A percentile compares a stretch with the other conserved stretches of the same genome.
Evolutionary conservation across 1,140 invertebrate genomes (phyloP).

Genomic region (Pomacea maculata): DNA sequence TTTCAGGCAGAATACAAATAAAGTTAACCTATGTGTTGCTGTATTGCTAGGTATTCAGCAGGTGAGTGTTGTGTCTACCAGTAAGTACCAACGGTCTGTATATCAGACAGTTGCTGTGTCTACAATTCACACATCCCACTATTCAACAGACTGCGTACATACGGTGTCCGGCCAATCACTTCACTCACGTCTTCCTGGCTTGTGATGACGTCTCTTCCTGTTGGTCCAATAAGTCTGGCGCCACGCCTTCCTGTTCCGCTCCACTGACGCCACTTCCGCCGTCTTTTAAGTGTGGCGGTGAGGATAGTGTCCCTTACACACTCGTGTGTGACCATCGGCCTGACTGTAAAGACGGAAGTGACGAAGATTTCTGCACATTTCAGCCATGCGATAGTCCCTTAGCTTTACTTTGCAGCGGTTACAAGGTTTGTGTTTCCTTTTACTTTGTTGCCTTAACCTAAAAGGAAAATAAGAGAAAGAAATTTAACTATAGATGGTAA

Average conservation of each 20-base stretch:
- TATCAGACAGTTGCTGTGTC: too few species aligned
- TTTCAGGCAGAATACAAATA: too few species aligned
- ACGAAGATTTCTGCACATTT: conserved; percentile 18
- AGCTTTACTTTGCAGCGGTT: too few species aligned
- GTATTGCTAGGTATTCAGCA: too few species aligned
- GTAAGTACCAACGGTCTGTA: too few species aligned
- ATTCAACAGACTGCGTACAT: not conserved
- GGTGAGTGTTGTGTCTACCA: too few species aligned
- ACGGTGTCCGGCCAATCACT: not conserved
- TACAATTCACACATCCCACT: too few species aligned
- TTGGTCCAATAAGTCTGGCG: not conserved
- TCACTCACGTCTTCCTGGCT: conserved; percentile 8
- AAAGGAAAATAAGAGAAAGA: too few species aligned
- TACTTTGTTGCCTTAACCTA: too few species aligned
- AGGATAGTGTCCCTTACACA: not conserved
- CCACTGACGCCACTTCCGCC: conserved; percentile 11
- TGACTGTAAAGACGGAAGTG: conserved; percentile 16
- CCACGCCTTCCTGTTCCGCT: not conserved
- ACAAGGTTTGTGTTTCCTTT: too few species aligned
- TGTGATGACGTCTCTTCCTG: not conserved
- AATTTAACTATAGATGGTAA: too few species aligned
- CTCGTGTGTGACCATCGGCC: conserved; percentile 21
- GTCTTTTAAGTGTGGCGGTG: not conserved
- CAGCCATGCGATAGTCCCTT: not conserved
- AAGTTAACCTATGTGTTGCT: too few species aligned